Evolutionary conservation across 2,888 invertebrate genomes (phyloP).

Genomic region (Diarsia dahlii): DNA sequence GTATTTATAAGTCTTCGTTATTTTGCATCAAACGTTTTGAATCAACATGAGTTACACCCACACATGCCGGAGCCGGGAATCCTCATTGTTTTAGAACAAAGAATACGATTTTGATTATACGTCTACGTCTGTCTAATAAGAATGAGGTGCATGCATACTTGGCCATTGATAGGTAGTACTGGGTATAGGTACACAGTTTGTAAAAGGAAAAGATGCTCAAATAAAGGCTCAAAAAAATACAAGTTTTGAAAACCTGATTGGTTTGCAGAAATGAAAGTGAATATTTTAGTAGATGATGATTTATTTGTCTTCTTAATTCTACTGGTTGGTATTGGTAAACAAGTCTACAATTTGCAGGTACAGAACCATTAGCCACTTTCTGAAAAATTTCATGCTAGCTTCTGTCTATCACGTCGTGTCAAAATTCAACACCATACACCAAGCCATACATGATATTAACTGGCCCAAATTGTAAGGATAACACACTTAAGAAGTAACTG

Average conservation of each 20-base stretch:
- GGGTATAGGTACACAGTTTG: no score
- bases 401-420: neutral
- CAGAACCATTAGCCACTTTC: no score
- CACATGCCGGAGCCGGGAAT: slow-evolving; percentile 2
- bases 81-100: slow-evolving; percentile 44
- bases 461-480: slow-evolving; percentile 47
- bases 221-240: neutral
- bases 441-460: slow-evolving; percentile 24
- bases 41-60: slow-evolving; percentile 38
- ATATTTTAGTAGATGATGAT: neutral
- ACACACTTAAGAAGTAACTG: slow-evolving; percentile 33
- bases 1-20: slow-evolving; percentile 29
- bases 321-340: no score
- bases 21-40: slow-evolving; percentile 39
- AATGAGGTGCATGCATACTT: neutral
- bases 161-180: neutral
- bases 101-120: slow-evolving; percentile 8
- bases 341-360: no score
- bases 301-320: no score
- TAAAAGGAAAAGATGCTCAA: slow-evolving; percentile 8
- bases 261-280: neutral
- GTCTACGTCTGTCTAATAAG: neutral
- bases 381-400: neutral
- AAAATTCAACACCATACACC: neutral
- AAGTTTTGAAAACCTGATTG: slow-evolving; percentile 30